A percentile compares a stretch with the other conserved stretches of the same genome.
phyloP scores from a whole-genome alignment of 2,113 vertebrate species.

The Leptocoma aspasia region DNA sequence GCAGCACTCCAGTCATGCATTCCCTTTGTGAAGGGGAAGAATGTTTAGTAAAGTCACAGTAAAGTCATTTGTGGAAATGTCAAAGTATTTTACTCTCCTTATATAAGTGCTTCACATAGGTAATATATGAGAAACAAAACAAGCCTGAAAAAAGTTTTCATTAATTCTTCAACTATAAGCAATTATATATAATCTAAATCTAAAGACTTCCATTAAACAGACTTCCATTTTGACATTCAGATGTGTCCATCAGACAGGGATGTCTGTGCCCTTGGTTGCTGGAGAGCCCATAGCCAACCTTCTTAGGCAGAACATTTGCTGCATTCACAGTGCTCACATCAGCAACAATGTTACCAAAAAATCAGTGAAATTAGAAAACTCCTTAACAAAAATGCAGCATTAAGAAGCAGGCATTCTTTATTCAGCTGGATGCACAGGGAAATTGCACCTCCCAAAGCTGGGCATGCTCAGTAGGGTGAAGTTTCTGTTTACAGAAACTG shows the following conservation, averaged over 20 bases:
- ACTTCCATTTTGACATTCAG: not conserved
- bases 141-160: not conserved
- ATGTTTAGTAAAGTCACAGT: not conserved
- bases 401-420: not conserved
- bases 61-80: not conserved
- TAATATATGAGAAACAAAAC: not conserved
- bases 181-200: not conserved
- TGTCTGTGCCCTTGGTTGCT: not conserved
- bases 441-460: not conserved
- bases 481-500: not conserved
- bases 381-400: not conserved
- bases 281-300: accelerated
- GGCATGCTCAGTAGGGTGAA: not conserved
- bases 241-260: not conserved
- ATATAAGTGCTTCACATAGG: not conserved
- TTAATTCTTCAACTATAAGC: not conserved
- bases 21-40: not conserved
- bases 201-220: not conserved
- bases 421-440: not conserved
- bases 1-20: too few relatives aligned
- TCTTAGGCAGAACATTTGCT: not conserved
- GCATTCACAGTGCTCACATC: accelerated
- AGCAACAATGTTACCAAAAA: accelerated
- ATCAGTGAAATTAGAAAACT: not conserved
- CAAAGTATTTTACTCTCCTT: not conserved